Conservation (phyloP, 2,797 vertebrate species). For the Schizopygopsis malacanthus region DNA sequence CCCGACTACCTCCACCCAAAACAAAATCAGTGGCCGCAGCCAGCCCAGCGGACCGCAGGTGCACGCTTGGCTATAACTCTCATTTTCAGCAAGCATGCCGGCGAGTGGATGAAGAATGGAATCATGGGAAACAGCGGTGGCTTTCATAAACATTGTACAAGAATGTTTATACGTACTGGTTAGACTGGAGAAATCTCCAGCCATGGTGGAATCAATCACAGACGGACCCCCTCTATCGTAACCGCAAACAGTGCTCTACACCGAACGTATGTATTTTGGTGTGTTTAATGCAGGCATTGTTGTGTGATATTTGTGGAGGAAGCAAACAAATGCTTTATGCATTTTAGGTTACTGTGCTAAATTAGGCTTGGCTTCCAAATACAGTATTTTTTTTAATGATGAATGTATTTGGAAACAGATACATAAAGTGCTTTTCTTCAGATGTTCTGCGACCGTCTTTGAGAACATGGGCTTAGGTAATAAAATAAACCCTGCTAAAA, state of each 20-base stretch:
- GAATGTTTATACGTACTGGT: constrained; percentile 60
- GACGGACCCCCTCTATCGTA: neutral
- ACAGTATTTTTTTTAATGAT: neutral
- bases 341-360: neutral
- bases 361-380: neutral
- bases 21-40: constrained; percentile 43
- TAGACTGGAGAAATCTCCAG: constrained; percentile 43
- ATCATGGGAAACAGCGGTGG: constrained; percentile 55
- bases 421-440: constrained; percentile 7
- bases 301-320: constrained; percentile 62
- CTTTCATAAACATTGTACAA: constrained; percentile 64
- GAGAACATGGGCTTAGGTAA: neutral
- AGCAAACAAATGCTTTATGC: constrained; percentile 41
- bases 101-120: constrained; percentile 53
- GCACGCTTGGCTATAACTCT: constrained; percentile 55
- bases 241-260: constrained; percentile 37
- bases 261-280: neutral
- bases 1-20: constrained; percentile 23
- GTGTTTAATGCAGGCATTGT: constrained; percentile 34
- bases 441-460: neutral
- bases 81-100: constrained; percentile 54
- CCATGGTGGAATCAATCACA: constrained; percentile 44
- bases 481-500: neutral
- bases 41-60: constrained; percentile 60
- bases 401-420: neutral